Base-by-base conservation (phyloP, 92 coral and sea anemone species). In the Siderastrea siderea region DNA sequence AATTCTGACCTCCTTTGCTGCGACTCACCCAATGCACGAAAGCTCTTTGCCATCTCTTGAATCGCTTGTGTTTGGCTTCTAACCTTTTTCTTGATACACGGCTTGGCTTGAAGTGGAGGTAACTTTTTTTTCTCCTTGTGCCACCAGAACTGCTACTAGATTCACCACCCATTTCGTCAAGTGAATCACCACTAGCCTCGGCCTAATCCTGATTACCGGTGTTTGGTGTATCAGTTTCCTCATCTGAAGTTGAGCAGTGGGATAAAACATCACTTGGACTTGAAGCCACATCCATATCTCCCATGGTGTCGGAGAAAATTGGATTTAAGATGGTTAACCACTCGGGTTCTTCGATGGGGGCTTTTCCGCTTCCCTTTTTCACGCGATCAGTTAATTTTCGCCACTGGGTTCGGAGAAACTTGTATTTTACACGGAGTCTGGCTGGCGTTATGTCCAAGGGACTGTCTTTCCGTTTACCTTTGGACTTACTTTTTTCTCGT, bases 281-380 rank as follows among this genome's bases (percentile, higher is more conserved):
- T 3, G 91, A 81, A 88, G 88, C 62, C 44, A 38, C 68, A 80
- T 88, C 67, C 91, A 88, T 58, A n/a, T 71, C 59, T 71, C 87
- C 91, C 87, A 88, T 81, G 77, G 92, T 89, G 68, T 89, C 92
- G 66, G 91, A 88, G 67, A 86, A 87, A 78, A 87, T 75, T 38
- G 90, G 90, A 71, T 87, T 88, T n/a, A 88, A 43, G 76, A 88
- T 80, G 63, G 91, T 81, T 46, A 88, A 81, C 91, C 91, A 88
- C 75, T 88, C 87, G 74, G 89, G 91, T 69, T 88, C 75, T 13
- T 87, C 47, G 45, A 72, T 80, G 15, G 91, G 80, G 47, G 87
- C 75, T 57, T 80, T 88, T 88, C 82, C 82, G 47, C 87, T 88
- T 81, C 76, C 91, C 48, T 48, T 88, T 64, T 88, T 88, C 15